phyloP scores from a whole-genome alignment of 2,113 vertebrate genomes.

The Chamaea fasciata region DNA sequence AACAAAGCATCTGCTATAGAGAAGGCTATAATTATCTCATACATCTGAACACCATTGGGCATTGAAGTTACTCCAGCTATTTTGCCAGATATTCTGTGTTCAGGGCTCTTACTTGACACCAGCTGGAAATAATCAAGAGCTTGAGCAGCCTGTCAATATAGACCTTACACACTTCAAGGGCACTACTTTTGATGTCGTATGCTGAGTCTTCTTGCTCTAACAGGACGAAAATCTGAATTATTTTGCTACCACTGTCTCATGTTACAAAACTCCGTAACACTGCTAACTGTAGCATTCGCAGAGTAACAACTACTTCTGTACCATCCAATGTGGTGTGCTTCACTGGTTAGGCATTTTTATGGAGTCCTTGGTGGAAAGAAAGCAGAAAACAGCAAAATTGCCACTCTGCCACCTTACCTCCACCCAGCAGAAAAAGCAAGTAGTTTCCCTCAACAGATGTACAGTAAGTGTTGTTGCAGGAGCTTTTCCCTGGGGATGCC shows the following conservation, averaged over 20 bases:
- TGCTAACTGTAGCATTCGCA: neutral
- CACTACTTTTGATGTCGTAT: neutral
- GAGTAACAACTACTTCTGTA: neutral
- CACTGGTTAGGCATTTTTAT: neutral
- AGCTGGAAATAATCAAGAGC: conserved; percentile 34
- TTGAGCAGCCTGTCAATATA: conserved; percentile 4
- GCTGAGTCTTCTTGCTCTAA: neutral
- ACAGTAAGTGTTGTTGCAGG: neutral
- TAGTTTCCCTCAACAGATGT: neutral
- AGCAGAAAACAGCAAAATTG: neutral
- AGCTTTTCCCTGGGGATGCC: neutral
- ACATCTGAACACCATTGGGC: conserved; percentile 40
- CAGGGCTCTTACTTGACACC: neutral
- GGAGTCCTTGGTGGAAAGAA: neutral
- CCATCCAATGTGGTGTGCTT: neutral
- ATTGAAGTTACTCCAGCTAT: conserved; percentile 4
- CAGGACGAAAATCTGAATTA: neutral
- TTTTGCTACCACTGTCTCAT: neutral
- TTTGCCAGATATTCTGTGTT: conserved; percentile 17
- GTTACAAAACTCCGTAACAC: neutral
- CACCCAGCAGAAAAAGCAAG: neutral
- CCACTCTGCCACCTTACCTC: neutral
- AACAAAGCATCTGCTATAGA: conserved; percentile 51
- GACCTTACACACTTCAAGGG: neutral
- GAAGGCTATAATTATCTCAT: conserved; percentile 40